These are phyloP conservation scores for Apantesis nais DNA, from an alignment of 2,888 invertebrate species.

Conservation along the genomic window DNA sequence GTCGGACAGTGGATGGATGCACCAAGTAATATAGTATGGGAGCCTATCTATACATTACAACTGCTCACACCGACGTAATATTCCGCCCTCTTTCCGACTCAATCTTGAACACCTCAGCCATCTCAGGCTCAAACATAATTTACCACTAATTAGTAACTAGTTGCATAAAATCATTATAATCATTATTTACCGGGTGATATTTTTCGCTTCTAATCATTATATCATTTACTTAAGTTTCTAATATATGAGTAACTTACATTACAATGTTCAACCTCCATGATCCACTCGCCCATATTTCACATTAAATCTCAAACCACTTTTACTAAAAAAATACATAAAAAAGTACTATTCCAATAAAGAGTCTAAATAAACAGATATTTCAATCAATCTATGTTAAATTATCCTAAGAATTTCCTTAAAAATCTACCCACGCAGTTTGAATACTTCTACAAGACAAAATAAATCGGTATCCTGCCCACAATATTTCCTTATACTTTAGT, in stretches of 20 bases:
- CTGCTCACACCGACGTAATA: no score
- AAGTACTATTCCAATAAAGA: not conserved
- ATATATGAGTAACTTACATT: no score
- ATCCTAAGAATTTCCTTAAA: conserved; percentile 21
- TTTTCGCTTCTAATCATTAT: not conserved
- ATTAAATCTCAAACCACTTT: not conserved
- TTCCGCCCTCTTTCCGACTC: not conserved
- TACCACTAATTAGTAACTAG: no score
- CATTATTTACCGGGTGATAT: not conserved
- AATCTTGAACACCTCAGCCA: no score
- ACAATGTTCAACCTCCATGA: no score
- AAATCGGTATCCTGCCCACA: conserved; percentile 27
- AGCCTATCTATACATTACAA: not conserved
- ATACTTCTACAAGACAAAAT: conserved; percentile 21
- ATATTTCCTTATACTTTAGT: conserved; percentile 31
- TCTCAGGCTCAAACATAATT: no score
- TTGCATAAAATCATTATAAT: not conserved
- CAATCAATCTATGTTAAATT: conserved; percentile 8
- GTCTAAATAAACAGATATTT: conserved; percentile 5
- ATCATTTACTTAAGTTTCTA: no score
- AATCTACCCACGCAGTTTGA: conserved; percentile 17
- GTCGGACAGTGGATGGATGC: not conserved
- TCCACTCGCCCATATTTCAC: not conserved
- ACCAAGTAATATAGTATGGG: not conserved
- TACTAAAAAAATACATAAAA: not conserved